A percentile compares a stretch with the other conserved stretches of the same genome.
These are phyloP conservation scores for Chloropsis cyanopogon DNA, from an alignment of 2,113 vertebrate species.

Conservation along the genomic window DNA sequence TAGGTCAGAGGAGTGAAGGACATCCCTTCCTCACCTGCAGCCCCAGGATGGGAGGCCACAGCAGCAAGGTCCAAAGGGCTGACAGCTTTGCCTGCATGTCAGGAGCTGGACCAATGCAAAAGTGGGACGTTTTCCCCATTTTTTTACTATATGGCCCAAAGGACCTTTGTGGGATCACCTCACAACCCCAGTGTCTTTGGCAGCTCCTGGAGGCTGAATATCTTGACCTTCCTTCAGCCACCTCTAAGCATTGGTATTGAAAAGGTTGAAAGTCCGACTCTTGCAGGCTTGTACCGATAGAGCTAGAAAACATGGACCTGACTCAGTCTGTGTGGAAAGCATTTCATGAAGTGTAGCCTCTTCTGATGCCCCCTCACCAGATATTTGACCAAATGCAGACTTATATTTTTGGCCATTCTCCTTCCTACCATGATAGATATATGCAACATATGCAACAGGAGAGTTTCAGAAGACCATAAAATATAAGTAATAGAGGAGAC, in stretches of 20 bases:
- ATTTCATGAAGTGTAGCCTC: neutral
- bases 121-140: rapidly evolving
- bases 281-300: neutral
- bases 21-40: neutral
- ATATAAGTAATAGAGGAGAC: neutral
- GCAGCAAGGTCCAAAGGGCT: rapidly evolving
- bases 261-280: neutral
- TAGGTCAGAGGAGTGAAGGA: neutral
- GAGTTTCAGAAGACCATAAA: neutral
- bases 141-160: neutral
- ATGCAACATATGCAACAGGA: neutral
- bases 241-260: neutral
- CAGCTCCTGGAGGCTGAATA: neutral
- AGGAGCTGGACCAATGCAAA: neutral
- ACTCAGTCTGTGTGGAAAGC: neutral
- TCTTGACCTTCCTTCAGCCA: neutral
- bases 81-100: neutral
- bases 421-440: rapidly evolving
- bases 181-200: neutral
- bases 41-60: neutral
- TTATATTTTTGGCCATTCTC: neutral
- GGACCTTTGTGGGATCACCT: neutral
- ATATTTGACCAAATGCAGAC: neutral
- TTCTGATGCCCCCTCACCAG: neutral
- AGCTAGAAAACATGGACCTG: neutral